A percentile compares a stretch with the other conserved stretches of the same genome.
Conservation (phyloP, 2,888 invertebrate species). For the Schrankia costaestrigalis region DNA sequence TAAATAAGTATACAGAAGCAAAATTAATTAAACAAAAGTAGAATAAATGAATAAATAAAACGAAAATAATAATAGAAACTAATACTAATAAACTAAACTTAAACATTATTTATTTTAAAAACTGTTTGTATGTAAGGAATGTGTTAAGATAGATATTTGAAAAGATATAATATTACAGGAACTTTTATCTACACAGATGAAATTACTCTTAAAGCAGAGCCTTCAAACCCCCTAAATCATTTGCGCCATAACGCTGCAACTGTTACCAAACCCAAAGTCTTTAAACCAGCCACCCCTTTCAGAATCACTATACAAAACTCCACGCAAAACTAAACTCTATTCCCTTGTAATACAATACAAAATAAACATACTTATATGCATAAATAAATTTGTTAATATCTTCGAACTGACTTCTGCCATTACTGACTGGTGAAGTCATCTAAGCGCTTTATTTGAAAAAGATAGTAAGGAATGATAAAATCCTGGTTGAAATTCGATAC, state of each 20-base stretch:
- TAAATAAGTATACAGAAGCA: too few relatives aligned
- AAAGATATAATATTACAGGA: too few relatives aligned
- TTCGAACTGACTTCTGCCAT: constrained; percentile 46
- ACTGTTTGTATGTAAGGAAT: too few relatives aligned
- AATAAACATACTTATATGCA: constrained; percentile 5
- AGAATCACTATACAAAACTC: not conserved
- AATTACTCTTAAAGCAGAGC: too few relatives aligned
- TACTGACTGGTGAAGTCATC: constrained; percentile 54
- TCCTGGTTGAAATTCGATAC: constrained; percentile 21
- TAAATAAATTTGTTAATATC: constrained; percentile 39
- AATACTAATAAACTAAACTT: too few relatives aligned
- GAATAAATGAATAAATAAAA: too few relatives aligned
- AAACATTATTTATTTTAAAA: too few relatives aligned
- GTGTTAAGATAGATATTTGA: too few relatives aligned
- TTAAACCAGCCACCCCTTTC: constrained; percentile 11
- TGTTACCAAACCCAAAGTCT: constrained; percentile 18
- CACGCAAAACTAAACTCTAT: constrained; percentile 29
- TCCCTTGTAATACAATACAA: constrained; percentile 7
- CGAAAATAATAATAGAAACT: too few relatives aligned
- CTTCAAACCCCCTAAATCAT: too few relatives aligned
- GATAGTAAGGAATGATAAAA: constrained; percentile 32
- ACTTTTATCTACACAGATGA: too few relatives aligned
- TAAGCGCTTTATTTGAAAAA: constrained; percentile 40
- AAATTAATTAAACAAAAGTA: too few relatives aligned
- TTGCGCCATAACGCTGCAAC: constrained; percentile 1